Evolutionary conservation across 1,140 invertebrate genomes (phyloP).

Genomic region (Magallana angulata): DNA sequence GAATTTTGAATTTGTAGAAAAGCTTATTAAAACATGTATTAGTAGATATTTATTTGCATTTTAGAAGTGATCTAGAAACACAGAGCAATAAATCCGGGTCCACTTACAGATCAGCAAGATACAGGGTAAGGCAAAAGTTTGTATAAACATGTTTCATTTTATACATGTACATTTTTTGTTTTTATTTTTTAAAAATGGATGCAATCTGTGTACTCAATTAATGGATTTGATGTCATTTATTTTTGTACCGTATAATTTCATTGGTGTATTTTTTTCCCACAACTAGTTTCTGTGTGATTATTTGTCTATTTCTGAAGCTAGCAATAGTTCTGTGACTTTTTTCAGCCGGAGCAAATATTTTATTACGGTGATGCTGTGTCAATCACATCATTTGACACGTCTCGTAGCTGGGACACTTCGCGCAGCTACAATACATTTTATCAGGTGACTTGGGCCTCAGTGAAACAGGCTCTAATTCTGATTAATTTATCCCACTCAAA

Average conservation of each 20-base stretch:
- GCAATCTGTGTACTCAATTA: no score
- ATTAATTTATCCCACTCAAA: neutral
- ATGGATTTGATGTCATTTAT: no score
- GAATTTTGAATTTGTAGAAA: no score
- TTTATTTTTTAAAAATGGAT: no score
- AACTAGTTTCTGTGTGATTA: no score
- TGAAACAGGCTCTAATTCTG: neutral
- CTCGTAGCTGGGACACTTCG: constrained; percentile 17
- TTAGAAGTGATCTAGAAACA: constrained; percentile 18
- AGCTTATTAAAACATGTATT: no score
- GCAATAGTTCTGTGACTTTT: neutral
- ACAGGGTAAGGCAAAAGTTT: constrained; percentile 7
- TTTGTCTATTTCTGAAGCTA: neutral
- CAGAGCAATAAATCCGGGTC: constrained; percentile 33
- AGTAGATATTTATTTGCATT: neutral
- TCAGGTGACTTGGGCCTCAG: neutral
- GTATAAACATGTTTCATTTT: neutral
- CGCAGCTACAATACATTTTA: neutral
- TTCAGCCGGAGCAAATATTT: constrained; percentile 24
- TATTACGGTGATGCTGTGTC: neutral
- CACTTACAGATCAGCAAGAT: neutral
- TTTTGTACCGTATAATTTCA: no score
- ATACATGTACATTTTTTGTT: no score
- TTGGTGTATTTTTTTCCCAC: no score
- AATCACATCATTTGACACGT: neutral